Conservation (phyloP, 2,113 vertebrate species). For the Zapus hudsonius region DNA sequence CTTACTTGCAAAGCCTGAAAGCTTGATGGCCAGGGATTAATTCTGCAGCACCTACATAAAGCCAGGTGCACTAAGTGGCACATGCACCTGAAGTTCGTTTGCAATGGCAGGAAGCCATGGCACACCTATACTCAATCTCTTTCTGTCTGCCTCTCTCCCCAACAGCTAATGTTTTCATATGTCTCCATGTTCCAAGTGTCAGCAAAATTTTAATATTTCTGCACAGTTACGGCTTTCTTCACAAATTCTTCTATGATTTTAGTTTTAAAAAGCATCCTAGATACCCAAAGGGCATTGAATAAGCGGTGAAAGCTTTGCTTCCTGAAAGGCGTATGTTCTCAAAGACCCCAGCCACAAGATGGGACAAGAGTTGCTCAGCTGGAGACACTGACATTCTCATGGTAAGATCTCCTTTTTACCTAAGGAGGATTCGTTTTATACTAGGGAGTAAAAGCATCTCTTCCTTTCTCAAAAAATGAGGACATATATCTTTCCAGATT, state of each 20-base stretch:
- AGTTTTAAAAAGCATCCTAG: constrained; percentile 6
- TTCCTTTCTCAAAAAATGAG: not conserved
- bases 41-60: no score
- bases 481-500: not conserved
- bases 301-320: not conserved
- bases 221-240: not conserved
- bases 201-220: constrained; percentile 24
- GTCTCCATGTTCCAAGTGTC: not conserved
- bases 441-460: not conserved
- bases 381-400: not conserved
- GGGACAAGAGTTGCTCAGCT: not conserved
- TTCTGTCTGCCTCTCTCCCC: not conserved
- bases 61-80: no score
- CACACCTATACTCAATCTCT: no score
- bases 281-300: not conserved
- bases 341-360: not conserved
- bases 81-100: no score
- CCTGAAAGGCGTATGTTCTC: not conserved
- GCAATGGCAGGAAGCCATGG: no score
- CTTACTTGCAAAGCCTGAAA: no score
- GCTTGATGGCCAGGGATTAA: no score
- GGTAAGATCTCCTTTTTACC: not conserved
- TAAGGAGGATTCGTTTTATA: not conserved
- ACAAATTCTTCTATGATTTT: not conserved
- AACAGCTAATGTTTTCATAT: not conserved